Evolutionary conservation across 53 echinoderm and acorn worm genomes (phyloP).

Genomic region (Mesocentrotus franciscanus): DNA sequence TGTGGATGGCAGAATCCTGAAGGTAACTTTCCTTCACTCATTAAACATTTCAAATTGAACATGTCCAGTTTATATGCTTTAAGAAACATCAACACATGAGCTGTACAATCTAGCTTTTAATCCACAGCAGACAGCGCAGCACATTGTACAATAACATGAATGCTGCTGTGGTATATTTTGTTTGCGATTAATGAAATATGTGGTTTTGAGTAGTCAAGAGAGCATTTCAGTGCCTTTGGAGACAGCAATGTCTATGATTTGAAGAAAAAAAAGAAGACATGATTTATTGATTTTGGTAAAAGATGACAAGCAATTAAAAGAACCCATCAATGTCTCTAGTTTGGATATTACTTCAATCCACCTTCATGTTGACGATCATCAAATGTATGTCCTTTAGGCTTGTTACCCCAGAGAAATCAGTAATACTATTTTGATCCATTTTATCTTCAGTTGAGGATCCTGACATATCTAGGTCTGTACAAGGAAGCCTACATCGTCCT

Average conservation of each 20-base stretch:
- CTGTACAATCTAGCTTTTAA: too few relatives aligned
- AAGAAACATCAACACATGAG: too few relatives aligned
- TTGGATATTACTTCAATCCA: not conserved
- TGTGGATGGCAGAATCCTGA: conserved; percentile 94
- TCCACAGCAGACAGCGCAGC: too few relatives aligned
- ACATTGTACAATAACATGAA: too few relatives aligned
- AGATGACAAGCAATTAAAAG: not conserved
- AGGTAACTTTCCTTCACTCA: conserved; percentile 66
- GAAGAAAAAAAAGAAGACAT: too few relatives aligned
- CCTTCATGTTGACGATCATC: not conserved
- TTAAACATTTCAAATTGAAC: not conserved
- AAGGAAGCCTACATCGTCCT: conserved; percentile 89
- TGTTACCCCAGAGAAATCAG: not conserved
- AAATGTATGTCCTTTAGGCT: not conserved
- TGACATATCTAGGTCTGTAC: conserved; percentile 93
- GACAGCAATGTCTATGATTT: not conserved
- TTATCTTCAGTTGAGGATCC: conserved; percentile 77
- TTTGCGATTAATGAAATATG: too few relatives aligned
- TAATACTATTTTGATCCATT: not conserved
- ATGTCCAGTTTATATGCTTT: not conserved
- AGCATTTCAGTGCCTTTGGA: too few relatives aligned
- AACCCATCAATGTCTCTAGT: not conserved
- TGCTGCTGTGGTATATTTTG: too few relatives aligned
- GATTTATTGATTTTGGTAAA: not conserved
- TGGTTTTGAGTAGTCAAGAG: too few relatives aligned